Percentiles rank a stretch among this genome's conserved stretches.
Conservation (phyloP, 2,797 vertebrate species). For the Alauda arvensis region DNA sequence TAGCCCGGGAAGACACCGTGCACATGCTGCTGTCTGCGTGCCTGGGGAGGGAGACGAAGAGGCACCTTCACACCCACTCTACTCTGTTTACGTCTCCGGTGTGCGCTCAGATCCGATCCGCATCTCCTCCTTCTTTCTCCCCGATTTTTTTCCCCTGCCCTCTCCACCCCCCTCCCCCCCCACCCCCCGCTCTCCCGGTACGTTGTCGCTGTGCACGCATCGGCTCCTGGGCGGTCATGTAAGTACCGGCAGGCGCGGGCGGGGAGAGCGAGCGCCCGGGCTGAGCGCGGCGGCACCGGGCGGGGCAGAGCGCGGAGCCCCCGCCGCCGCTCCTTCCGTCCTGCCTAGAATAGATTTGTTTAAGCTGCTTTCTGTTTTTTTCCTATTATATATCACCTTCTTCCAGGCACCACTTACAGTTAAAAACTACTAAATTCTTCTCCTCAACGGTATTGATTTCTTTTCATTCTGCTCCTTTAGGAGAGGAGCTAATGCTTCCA, state of each 20-base stretch:
- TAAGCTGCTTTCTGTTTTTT: conserved; percentile 17
- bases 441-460: conserved; percentile 82
- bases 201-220: not conserved
- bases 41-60: not conserved
- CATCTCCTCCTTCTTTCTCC: not conserved
- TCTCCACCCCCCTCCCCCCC: too few species aligned
- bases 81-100: not conserved
- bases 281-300: not conserved
- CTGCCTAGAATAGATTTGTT: conserved; percentile 37
- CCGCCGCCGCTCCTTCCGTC: not conserved
- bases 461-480: conserved; percentile 76
- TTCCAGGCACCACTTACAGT: conserved; percentile 56
- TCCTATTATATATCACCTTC: conserved; percentile 63
- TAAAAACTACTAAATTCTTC: conserved; percentile 81
- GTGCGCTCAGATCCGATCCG: not conserved
- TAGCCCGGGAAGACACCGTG: not conserved
- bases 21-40: not conserved
- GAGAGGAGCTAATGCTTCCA: conserved; percentile 69
- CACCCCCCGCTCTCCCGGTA: not conserved
- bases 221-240: conserved; percentile 18
- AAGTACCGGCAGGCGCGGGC: conserved; percentile 31
- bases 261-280: not conserved
- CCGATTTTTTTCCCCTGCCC: not conserved
- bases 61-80: not conserved
- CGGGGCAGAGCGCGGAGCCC: not conserved